These are phyloP conservation scores for Chaitophorus viminalis DNA, from an alignment of 2,888 invertebrate species.

Conservation along the genomic window DNA sequence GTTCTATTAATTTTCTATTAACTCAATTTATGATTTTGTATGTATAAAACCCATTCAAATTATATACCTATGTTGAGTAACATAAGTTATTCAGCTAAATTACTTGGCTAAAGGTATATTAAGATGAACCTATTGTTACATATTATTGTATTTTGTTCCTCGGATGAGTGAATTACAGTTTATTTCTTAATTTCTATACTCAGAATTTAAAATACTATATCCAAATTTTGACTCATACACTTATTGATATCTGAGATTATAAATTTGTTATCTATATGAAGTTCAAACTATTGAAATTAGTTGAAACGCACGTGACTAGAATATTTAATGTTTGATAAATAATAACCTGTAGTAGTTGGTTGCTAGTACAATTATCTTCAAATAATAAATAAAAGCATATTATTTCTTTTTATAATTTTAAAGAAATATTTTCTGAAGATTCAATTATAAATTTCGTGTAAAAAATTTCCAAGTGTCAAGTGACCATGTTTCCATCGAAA, in stretches of 20 bases:
- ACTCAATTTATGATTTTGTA: background rate
- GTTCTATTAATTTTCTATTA: background rate
- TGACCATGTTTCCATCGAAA: background rate
- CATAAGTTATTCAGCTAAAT: no score
- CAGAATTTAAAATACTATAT: background rate
- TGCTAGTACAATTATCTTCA: background rate
- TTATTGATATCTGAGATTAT: background rate
- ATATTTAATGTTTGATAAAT: constrained; percentile 12
- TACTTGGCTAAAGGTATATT: no score
- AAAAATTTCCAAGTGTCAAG: no score
- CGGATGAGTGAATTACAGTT: background rate
- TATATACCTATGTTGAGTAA: no score
- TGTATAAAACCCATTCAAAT: no score
- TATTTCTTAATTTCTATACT: background rate
- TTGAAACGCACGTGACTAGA: background rate
- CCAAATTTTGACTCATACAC: background rate
- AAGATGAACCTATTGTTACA: background rate
- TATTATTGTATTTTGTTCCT: background rate
- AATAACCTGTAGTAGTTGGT: background rate
- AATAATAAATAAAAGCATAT: background rate
- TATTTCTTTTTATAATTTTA: background rate
- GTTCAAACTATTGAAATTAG: background rate
- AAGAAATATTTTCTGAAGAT: background rate
- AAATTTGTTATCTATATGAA: background rate
- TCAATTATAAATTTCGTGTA: background rate